Base-by-base conservation (phyloP, 1,140 invertebrate species). In the Papilio glaucus region DNA sequence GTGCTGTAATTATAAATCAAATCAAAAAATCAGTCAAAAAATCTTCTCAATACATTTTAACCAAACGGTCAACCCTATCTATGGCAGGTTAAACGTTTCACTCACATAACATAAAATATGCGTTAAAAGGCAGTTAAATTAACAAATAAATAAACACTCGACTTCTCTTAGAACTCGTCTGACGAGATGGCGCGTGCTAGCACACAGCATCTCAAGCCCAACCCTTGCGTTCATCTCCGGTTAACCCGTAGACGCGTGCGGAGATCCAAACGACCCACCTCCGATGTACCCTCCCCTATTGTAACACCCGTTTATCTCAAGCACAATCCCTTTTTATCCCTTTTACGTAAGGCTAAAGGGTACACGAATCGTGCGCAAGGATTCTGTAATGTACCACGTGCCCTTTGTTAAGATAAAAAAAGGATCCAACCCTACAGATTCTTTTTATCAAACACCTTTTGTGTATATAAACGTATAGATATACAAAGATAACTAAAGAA, bases 381-480 rank as follows among this genome's bases (percentile, higher is more conserved):
- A 90, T 89, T 90, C 90, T 90, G 88, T 89, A 75, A 82, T 82
- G 81, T 85, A 87, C 84, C 89, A 84, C 88, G 85, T 87, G 89
- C 80, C 78, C 72, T 84, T 92, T 90, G 85, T 92, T 75, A 70
- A 80, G 84, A 86, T 86, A 81, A 79, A 80, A n/a, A n/a, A 82
- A 82, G 73, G 39, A 75, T 38, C 24, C 69, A 75, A 71, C 73
- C 39, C 73, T 77, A 24, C 24, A 21, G 8, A 53, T 53, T 74
- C 75, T 73, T 74, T 77, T 72, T 72, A 63, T 67, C 72, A 24
- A 71, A 75, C 41, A 75, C 68, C 72, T 74, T 80, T 79, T 79
- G 77, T 79, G 39, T 72, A 41, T 15, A 61, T 29, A 53, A 15
- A 6, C 12, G n/a, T 12, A 15, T 49, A 21, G 6, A 12, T n/a